These are phyloP conservation scores for Sceliomorpha sp. DNA, from an alignment of 2,888 invertebrate species.

Conservation along the genomic window DNA sequence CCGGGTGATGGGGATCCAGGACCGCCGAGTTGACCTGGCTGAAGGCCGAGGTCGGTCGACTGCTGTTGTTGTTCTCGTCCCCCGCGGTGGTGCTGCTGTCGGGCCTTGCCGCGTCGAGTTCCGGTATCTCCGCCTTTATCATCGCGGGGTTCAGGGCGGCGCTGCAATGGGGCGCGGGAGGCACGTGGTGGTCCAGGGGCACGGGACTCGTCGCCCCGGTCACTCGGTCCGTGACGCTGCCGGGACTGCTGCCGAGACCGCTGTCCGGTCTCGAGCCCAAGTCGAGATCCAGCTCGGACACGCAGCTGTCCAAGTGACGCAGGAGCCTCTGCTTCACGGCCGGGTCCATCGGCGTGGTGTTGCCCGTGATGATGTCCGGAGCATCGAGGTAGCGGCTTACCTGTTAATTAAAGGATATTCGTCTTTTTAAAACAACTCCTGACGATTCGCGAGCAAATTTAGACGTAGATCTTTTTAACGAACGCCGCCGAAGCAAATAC, in stretches of 20 bases:
- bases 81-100: slow-evolving; percentile 80
- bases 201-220: slow-evolving; percentile 71
- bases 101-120: slow-evolving; percentile 72
- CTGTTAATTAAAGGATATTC: slow-evolving; percentile 61
- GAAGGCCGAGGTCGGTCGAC: slow-evolving; percentile 73
- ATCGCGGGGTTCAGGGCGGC: slow-evolving; percentile 63
- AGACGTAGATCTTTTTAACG: no score
- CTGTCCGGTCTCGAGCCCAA: slow-evolving; percentile 80
- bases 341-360: slow-evolving; percentile 82
- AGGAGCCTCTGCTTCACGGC: slow-evolving; percentile 83
- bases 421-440: neutral
- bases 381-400: slow-evolving; percentile 83
- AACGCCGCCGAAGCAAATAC: no score
- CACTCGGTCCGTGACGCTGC: slow-evolving; percentile 75
- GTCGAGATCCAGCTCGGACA: slow-evolving; percentile 84
- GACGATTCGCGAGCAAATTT: no score
- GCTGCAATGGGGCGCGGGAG: slow-evolving; percentile 79
- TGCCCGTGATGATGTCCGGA: slow-evolving; percentile 83
- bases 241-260: slow-evolving; percentile 77
- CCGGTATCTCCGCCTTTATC: slow-evolving; percentile 66
- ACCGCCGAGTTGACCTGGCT: slow-evolving; percentile 67
- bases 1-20: slow-evolving; percentile 65
- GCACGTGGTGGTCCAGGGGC: slow-evolving; percentile 70
- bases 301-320: slow-evolving; percentile 84
- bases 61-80: slow-evolving; percentile 81